A percentile compares a stretch with the other conserved stretches of the same genome.
These are phyloP conservation scores for Gandaritis pyraliata DNA, from an alignment of 2,888 invertebrate species.

Conservation along the genomic window DNA sequence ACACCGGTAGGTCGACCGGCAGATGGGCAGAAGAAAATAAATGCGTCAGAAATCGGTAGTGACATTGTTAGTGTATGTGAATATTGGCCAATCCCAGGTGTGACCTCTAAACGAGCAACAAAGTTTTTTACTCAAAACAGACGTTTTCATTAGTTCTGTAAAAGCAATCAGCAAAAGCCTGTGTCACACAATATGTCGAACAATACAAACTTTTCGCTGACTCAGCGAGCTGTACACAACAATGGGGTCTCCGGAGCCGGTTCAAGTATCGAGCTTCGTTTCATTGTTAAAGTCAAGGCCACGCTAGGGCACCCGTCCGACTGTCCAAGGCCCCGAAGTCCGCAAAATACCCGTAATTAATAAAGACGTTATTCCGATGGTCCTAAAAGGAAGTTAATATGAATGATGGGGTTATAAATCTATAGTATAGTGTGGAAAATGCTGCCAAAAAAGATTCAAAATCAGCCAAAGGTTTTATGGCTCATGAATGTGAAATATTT, in stretches of 20 bases:
- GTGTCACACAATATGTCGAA: slow-evolving; percentile 3
- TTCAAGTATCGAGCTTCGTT: slow-evolving; percentile 17
- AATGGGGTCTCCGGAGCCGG: neutral
- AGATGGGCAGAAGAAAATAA: neutral
- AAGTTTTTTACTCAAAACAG: neutral
- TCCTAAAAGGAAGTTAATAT: neutral
- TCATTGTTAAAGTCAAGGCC: slow-evolving; percentile 20
- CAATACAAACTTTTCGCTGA: slow-evolving; percentile 9
- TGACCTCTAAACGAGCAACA: neutral
- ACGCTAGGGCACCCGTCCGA: slow-evolving; percentile 1
- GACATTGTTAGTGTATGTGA: too few species aligned
- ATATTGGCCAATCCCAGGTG: neutral
- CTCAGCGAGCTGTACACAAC: slow-evolving; percentile 1
- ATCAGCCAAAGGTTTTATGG: neutral
- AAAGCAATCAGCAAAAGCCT: slow-evolving; percentile 15
- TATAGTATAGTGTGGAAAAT: neutral
- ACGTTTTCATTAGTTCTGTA: slow-evolving; percentile 1
- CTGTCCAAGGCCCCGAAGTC: neutral
- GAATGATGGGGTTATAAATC: slow-evolving; percentile 1
- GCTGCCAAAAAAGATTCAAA: neutral
- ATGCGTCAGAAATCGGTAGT: neutral
- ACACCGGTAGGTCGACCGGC: neutral
- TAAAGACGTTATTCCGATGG: slow-evolving; percentile 2
- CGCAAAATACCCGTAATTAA: slow-evolving; percentile 3
- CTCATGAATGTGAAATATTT: neutral